Conservation (phyloP, 2,113 vertebrate species). For the Nestor notabilis region DNA sequence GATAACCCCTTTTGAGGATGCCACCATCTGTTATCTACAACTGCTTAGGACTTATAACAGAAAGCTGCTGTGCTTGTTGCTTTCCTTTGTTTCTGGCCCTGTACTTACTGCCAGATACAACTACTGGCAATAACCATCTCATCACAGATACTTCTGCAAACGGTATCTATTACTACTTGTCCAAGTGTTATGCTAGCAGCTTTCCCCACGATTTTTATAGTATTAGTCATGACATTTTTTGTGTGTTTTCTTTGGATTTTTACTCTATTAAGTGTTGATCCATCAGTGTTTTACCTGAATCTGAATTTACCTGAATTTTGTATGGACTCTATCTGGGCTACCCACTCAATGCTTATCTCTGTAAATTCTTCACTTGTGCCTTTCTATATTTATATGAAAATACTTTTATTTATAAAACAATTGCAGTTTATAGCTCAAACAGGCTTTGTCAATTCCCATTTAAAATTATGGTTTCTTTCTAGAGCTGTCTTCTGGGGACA, state of each 20-base stretch:
- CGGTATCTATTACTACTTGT: neutral
- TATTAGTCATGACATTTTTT: fast-evolving
- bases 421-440: neutral
- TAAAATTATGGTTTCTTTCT: conserved; percentile 13
- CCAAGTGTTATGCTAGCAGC: neutral
- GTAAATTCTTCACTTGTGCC: neutral
- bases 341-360: neutral
- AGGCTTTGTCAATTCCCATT: neutral
- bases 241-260: neutral
- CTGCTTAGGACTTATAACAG: neutral
- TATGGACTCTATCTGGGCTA: neutral
- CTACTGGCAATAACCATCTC: fast-evolving
- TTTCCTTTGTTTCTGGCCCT: neutral
- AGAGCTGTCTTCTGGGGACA: neutral
- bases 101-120: fast-evolving
- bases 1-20: neutral
- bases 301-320: neutral
- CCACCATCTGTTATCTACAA: fast-evolving
- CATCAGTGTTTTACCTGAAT: neutral
- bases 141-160: neutral
- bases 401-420: neutral
- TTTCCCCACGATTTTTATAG: fast-evolving
- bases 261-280: neutral
- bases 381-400: neutral
- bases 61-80: neutral